Evolutionary conservation across 2,113 vertebrate species (phyloP).

Genomic region (Rhinolophus ferrumequinum): DNA sequence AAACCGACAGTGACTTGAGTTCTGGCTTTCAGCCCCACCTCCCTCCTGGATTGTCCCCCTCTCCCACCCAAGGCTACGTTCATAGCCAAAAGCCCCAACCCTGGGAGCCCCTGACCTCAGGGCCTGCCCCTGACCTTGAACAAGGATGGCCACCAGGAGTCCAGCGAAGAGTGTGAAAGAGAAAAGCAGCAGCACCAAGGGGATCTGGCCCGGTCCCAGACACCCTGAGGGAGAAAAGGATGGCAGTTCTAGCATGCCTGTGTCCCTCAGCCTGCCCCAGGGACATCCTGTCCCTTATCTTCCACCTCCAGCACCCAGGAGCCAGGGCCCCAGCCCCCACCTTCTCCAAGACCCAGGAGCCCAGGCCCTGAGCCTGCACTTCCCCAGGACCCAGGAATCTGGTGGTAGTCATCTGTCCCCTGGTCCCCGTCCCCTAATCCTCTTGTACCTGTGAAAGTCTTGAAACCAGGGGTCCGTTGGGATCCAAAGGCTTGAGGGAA

Average conservation of each 20-base stretch:
- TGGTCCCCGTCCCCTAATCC: rapidly evolving
- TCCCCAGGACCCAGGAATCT: background rate
- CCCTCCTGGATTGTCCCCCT: background rate
- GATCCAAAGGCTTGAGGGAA: background rate
- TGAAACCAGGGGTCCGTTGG: background rate
- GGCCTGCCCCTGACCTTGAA: background rate
- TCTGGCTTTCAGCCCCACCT: background rate
- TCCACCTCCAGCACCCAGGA: background rate
- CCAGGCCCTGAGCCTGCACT: background rate
- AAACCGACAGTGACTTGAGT: no score
- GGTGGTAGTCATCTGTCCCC: no score
- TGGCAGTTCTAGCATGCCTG: rapidly evolving
- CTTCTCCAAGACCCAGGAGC: no score
- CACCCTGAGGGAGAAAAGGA: background rate
- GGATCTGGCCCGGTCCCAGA: background rate
- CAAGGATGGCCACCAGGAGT: background rate
- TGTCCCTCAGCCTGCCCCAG: background rate
- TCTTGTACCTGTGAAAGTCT: background rate
- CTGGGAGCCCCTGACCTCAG: background rate
- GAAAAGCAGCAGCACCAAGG: background rate
- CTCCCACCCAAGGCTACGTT: background rate
- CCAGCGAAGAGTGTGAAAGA: background rate
- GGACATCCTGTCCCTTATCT: background rate
- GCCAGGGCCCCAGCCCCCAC: background rate
- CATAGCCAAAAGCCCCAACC: background rate